A percentile compares a stretch with the other conserved stretches of the same genome.
phyloP scores from a whole-genome alignment of 1,140 invertebrate species.

The Zaprionus nigranus region DNA sequence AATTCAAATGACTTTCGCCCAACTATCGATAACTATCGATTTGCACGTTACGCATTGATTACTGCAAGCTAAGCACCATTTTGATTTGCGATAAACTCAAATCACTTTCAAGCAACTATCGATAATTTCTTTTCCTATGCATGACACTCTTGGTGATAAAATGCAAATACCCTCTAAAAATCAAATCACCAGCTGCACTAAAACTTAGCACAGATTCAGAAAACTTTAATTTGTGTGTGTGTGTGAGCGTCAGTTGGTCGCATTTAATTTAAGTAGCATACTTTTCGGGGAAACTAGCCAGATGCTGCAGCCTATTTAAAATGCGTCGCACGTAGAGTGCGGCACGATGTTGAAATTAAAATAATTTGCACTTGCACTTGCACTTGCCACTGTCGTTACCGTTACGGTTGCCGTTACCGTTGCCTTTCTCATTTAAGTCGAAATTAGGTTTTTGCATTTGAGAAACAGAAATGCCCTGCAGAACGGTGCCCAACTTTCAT shows the following conservation, averaged over 20 bases:
- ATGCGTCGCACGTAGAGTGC: constrained; percentile 62
- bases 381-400: not conserved
- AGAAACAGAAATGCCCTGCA: constrained; percentile 48
- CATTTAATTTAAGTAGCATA: constrained; percentile 43
- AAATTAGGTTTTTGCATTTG: constrained; percentile 78
- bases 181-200: not conserved
- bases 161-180: constrained; percentile 1
- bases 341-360: constrained; percentile 72
- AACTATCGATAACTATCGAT: not conserved
- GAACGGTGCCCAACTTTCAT: constrained; percentile 71
- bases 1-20: not conserved
- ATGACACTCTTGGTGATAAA: not conserved
- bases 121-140: not conserved
- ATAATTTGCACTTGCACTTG: constrained; percentile 71
- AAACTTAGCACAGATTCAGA: not conserved
- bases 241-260: constrained; percentile 11
- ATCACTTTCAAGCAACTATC: not conserved
- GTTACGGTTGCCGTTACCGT: not conserved
- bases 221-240: not conserved
- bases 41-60: no score
- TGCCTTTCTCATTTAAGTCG: constrained; percentile 37
- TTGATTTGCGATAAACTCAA: not conserved
- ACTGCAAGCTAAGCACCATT: no score
- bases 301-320: constrained; percentile 15
- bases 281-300: constrained; percentile 34